phyloP scores from a whole-genome alignment of 2,888 invertebrate genomes.

The Apeira syringaria region DNA sequence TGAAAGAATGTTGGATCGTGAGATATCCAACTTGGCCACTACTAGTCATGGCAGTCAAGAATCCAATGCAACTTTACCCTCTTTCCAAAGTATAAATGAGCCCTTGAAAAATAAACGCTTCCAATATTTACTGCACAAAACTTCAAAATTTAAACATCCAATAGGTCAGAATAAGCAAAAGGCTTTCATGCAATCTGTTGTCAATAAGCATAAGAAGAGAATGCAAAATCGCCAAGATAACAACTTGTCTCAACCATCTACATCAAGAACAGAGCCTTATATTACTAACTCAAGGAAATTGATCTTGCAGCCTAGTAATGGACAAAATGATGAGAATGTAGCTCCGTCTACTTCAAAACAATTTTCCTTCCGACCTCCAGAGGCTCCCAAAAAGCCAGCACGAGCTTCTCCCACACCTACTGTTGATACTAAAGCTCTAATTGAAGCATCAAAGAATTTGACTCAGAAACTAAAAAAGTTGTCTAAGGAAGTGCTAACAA shows the following conservation, averaged over 20 bases:
- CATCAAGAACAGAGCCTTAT: slow-evolving; percentile 68
- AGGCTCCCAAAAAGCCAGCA: slow-evolving; percentile 65
- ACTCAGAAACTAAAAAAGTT: slow-evolving; percentile 95
- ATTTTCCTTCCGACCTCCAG: slow-evolving; percentile 60
- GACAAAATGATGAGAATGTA: slow-evolving; percentile 55
- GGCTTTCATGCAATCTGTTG: slow-evolving; percentile 78
- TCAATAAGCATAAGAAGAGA: slow-evolving; percentile 78
- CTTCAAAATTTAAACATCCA: slow-evolving; percentile 78
- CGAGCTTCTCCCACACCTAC: slow-evolving; percentile 65
- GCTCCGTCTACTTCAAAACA: slow-evolving; percentile 71
- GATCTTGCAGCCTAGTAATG: slow-evolving; percentile 59
- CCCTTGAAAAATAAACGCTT: slow-evolving; percentile 77
- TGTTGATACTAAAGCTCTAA: slow-evolving; percentile 89
- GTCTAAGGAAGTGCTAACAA: slow-evolving; percentile 94
- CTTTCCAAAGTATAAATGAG: slow-evolving; percentile 75
- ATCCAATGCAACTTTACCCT: slow-evolving; percentile 62
- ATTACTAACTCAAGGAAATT: slow-evolving; percentile 66
- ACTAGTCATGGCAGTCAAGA: slow-evolving; percentile 73
- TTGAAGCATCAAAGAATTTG: slow-evolving; percentile 95
- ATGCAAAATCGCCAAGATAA: slow-evolving; percentile 66
- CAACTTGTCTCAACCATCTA: slow-evolving; percentile 64
- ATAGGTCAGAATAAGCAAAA: slow-evolving; percentile 78
- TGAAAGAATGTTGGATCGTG: slow-evolving; percentile 76
- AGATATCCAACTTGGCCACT: slow-evolving; percentile 76
- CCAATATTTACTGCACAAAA: slow-evolving; percentile 78